Conservation (phyloP, 1,140 invertebrate genomes). For the Battus philenor region DNA sequence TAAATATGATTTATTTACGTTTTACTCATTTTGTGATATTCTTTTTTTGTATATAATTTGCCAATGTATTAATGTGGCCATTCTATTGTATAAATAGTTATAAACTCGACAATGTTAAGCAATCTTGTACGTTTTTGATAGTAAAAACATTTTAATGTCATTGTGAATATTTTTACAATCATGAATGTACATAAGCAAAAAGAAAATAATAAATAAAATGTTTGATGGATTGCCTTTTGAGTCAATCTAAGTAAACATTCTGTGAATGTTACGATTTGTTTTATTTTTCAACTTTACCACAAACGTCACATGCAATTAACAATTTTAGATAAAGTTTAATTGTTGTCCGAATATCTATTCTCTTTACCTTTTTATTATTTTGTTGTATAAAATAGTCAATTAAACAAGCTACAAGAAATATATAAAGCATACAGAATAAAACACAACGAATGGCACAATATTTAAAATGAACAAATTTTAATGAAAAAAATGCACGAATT, state of each 20-base stretch:
- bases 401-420: too few species aligned
- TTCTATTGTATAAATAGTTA: constrained; percentile 30
- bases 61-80: constrained; percentile 60
- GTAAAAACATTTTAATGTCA: constrained; percentile 11
- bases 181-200: constrained; percentile 29
- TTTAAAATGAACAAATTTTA: too few species aligned
- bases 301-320: too few species aligned
- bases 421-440: too few species aligned
- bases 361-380: too few species aligned
- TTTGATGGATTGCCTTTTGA: constrained; percentile 54
- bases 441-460: too few species aligned
- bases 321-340: too few species aligned
- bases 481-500: too few species aligned
- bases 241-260: constrained; percentile 69
- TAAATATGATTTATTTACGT: constrained; percentile 24
- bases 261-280: constrained; percentile 58
- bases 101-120: constrained; percentile 16
- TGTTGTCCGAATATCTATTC: too few species aligned
- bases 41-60: constrained; percentile 61
- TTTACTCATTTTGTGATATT: constrained; percentile 60
- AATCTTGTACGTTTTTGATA: constrained; percentile 30
- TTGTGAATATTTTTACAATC: constrained; percentile 15
- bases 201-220: constrained; percentile 37
- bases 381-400: too few species aligned
- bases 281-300: constrained; percentile 21